Base-by-base conservation (phyloP, 2,888 invertebrate genomes). In the Ypsolopha sequella region DNA sequence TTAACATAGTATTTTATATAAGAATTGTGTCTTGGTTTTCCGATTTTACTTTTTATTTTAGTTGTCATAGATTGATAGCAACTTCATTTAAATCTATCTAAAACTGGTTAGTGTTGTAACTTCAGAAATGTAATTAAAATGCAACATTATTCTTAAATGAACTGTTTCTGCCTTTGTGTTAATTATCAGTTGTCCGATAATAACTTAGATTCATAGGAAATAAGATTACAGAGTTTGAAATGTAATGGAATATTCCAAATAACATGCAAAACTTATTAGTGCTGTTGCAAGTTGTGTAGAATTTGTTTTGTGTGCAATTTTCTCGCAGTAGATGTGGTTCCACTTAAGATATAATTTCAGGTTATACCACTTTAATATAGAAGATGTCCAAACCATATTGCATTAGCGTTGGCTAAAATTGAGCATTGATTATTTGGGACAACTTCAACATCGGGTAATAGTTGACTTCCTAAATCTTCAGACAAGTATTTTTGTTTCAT, bases 361-460 rank as follows among this genome's bases (percentile, higher is more conserved):
- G 78, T 78, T 62, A 60, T 62, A 63, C 65, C 62, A 60, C 63
- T 64, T 63, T 64, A 73, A 68, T 66, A 59, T 58, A 75, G 77
- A 75, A 68, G 70, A 75, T 69, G 69, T 71, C 63, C 65, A 65
- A 68, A 41, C 68, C 66, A 71, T 71, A 67, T 66, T 66, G 24
- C 24, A 24, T 24, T 24, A 24, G 24, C 24, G 24, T 24, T 73
- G 76, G 77, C 78, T 73, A 76, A 76, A 76, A 76, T 78, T 79
- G 73, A 78, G 78, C 66, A 70, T 71, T 47, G 7, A 13, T 76
- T 66, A 60, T 64, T 63, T 75, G 74, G 70, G 73, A 76, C 74
- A 68, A 64, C 73, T 63, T 60, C 67, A 65, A 61, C 60, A 65
- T 58, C 52, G 62, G 47, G 59, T 75, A 80, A 80, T 80, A 81